Evolutionary conservation across 2,888 invertebrate genomes (phyloP), one percentile per base, ranked within the genome.

Genomic region (Andricus quercusramuli): DNA sequence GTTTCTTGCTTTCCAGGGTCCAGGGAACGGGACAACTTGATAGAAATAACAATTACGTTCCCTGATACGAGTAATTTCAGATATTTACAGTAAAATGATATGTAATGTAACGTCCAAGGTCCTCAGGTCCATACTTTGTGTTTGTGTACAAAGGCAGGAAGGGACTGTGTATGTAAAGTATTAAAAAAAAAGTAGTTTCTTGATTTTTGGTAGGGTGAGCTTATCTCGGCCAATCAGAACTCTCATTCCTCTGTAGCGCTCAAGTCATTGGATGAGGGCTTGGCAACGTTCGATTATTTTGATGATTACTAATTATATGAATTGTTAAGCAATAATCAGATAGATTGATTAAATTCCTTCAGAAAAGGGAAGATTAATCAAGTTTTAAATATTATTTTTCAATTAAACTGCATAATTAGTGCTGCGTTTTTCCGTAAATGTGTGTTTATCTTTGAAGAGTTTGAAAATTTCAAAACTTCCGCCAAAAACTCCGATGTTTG

Each of bases 131-230:
- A 70, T 47, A 70, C 70, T 70, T 70, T 51, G 70, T 70, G 29
- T 70, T 70, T 70, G 68, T 68, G 68, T 68, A n/a, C 44, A 68
- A 68, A 68, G 70, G 25, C 70, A n/a, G 11, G 56, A 22, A 62
- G n/a, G 56, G 56, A 59, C 56, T 59, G 47, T 15, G 56, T 1
- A 20, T 56, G 44, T 17, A 17, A 29, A 68, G 3, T 44, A 29
- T 47, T 47, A 68, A 70, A 56, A 68, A 70, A 56, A 70, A 51
- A 29, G 17, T 44, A 25, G n/a, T 25, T 2, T 20, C 22, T 20
- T 44, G 15, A 44, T 22, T 68, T 44, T 47, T n/a, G 13, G n/a
- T 11, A 9, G 47, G 47, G 25, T 17, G 15, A 29, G 25, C 4
- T 29, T 29, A 13, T 56, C 20, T 37, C 11, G 20, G 32, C 56